Evolutionary conservation across 2,113 vertebrate species (phyloP), one percentile per base, ranked within the genome.

Genomic region (Malurus alboscapulatus): DNA sequence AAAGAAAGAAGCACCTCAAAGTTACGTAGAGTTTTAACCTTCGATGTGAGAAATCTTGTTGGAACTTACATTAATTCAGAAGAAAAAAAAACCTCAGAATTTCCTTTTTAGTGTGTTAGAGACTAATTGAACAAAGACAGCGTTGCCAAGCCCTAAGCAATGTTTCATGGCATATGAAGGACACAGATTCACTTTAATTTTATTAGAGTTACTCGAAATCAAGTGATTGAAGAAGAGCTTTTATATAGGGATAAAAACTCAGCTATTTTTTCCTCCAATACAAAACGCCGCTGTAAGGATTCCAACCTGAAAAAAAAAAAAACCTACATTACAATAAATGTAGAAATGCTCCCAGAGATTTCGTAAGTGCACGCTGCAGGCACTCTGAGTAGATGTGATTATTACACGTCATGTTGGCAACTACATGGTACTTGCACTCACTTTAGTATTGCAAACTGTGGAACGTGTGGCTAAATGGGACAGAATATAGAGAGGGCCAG

Each of bases 171-270:
- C 47, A 92, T 51, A 44, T 7, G 9, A 77, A 68, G 30, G 32
- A 85, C 34, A 50, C 1, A 76, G 42, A 83, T 19, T 55, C 17
- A 24, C 67, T 91, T 76, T 73, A 85, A 72, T 91, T 89, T 88
- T 80, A 94, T 83, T 77, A 92, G 36, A 67, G 36, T 80, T 89
- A 89, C 36, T 87, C 59, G 67, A 91, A 91, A 87, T 53, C 57
- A 76, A 51, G 30, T 85, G 84, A 91, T 7, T 63, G 78, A 90
- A 12, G 29, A 91, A 85, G 67, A 83, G 10, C 44, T n/a, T 92
- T 96, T 66, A 80, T 24, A 67, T 74, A 71, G 48, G 29, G 27
- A 94, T 74, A 85, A 87, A 91, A 91, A 36, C 87, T 48, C 66
- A 85, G 59, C 66, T 85, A 38, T 40, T 80, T 80, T 63, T 55